Evolutionary conservation across 2,888 invertebrate genomes (phyloP).

Genomic region (Plebejus argus): DNA sequence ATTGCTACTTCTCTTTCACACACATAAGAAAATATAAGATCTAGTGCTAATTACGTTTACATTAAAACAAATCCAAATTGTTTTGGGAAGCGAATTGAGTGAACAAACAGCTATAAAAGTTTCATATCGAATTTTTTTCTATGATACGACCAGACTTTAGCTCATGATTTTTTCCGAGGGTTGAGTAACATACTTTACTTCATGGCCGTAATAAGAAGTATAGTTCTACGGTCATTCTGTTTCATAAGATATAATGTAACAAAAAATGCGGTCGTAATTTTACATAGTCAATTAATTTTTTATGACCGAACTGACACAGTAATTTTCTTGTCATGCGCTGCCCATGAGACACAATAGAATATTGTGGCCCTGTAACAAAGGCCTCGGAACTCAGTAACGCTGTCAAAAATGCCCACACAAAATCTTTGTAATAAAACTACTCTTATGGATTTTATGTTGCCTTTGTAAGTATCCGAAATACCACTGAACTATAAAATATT

Average conservation of each 20-base stretch:
- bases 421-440: constrained; percentile 12
- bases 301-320: background rate
- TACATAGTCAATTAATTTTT: constrained; percentile 20
- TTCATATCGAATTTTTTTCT: background rate
- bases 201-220: background rate
- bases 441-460: background rate
- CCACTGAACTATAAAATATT: background rate
- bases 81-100: background rate
- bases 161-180: too few species aligned
- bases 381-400: constrained; percentile 12
- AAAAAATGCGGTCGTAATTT: constrained; percentile 9
- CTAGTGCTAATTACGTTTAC: too few species aligned
- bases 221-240: background rate
- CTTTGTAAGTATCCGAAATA: background rate
- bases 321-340: constrained; percentile 5
- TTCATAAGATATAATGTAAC: background rate
- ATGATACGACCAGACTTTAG: background rate
- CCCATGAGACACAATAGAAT: constrained; percentile 13
- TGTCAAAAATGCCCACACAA: constrained; percentile 15
- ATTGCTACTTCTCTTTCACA: too few species aligned
- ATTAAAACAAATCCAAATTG: background rate
- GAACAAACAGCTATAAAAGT: background rate
- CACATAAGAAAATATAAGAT: too few species aligned
- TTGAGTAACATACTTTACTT: background rate
- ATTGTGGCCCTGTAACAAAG: constrained; percentile 8